These are phyloP conservation scores for Maniola hyperantus DNA, from an alignment of 2,888 invertebrate species.

Conservation along the genomic window DNA sequence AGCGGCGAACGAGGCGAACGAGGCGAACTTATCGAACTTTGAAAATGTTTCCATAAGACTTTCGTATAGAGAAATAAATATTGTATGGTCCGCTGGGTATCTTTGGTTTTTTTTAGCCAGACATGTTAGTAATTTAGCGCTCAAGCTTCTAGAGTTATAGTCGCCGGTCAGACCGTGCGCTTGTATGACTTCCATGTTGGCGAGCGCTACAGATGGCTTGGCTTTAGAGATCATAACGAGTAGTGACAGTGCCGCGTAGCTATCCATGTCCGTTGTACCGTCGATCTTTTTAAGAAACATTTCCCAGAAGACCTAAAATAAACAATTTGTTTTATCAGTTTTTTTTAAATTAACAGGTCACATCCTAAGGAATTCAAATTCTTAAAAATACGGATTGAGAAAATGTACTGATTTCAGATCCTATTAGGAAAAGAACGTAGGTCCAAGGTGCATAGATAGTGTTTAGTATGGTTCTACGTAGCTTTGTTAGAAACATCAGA, in stretches of 20 bases:
- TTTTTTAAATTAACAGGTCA: not conserved
- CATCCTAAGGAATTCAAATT: not conserved
- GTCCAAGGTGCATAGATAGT: too few species aligned
- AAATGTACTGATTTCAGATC: not conserved
- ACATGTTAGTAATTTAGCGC: conserved; percentile 64
- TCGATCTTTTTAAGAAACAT: conserved; percentile 89
- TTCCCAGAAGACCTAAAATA: conserved; percentile 89
- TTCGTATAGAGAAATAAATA: conserved; percentile 64
- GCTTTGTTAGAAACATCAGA: too few species aligned
- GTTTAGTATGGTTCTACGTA: too few species aligned
- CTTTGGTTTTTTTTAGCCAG: conserved; percentile 65
- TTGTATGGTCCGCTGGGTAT: conserved; percentile 65
- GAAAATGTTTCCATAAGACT: conserved; percentile 75
- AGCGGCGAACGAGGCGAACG: conserved; percentile 78
- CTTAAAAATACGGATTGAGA: too few species aligned
- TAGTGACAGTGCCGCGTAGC: conserved; percentile 88
- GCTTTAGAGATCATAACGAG: conserved; percentile 87
- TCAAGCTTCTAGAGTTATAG: conserved; percentile 63
- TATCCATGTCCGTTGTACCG: conserved; percentile 86
- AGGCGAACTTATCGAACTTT: conserved; percentile 73
- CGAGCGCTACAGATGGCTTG: conserved; percentile 83
- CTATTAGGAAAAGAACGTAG: too few species aligned
- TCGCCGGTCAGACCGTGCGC: conserved; percentile 86
- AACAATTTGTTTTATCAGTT: not conserved
- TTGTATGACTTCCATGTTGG: conserved; percentile 89